Evolutionary conservation across 2,113 vertebrate genomes (phyloP).

Genomic region (Pseudois nayaur): DNA sequence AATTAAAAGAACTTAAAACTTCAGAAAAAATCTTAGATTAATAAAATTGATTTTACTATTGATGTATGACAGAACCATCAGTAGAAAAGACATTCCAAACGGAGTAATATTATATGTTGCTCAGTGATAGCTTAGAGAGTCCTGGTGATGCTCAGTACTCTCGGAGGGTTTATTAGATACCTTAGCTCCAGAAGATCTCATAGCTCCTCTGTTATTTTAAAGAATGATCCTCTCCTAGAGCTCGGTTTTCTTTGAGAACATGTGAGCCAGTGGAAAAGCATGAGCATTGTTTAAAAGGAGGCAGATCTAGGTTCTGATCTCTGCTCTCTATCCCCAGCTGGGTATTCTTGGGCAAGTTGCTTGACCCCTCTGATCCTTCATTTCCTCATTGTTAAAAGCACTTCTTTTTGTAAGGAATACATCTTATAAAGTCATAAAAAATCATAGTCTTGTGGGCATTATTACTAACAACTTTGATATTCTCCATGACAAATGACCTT

Average conservation of each 20-base stretch:
- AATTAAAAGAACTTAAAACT: background rate
- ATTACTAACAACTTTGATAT: slow-evolving; percentile 1
- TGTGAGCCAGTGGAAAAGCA: background rate
- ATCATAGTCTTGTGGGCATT: background rate
- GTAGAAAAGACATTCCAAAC: background rate
- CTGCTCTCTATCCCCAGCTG: background rate
- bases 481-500: background rate
- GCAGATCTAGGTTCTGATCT: background rate
- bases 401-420: background rate
- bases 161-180: background rate
- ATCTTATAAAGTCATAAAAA: background rate
- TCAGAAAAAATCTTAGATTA: slow-evolving; percentile 1
- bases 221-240: background rate
- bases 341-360: background rate
- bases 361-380: background rate
- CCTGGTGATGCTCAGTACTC: background rate
- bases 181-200: background rate
- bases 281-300: background rate
- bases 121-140: background rate
- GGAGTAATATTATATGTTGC: background rate
- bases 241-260: background rate
- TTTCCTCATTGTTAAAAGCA: background rate
- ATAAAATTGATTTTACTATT: slow-evolving; percentile 9
- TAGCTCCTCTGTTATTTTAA: background rate
- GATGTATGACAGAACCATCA: background rate